phyloP scores from a whole-genome alignment of 2,888 invertebrate genomes.

The Acanthoscelides obtectus region DNA sequence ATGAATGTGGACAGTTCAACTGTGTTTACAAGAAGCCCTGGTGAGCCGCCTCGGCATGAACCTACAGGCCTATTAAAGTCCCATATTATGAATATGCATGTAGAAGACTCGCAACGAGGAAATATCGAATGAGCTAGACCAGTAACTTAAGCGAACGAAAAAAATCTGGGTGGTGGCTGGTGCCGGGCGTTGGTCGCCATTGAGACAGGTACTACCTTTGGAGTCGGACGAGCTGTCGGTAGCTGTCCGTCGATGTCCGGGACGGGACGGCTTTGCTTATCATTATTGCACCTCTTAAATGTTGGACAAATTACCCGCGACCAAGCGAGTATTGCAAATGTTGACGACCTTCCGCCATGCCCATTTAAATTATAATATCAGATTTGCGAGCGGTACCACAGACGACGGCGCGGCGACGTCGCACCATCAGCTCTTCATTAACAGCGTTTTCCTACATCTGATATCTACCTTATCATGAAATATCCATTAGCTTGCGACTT shows the following conservation, averaged over 20 bases:
- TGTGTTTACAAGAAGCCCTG: too few species aligned
- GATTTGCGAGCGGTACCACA: not conserved
- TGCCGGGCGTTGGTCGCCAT: not conserved
- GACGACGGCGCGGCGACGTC: not conserved
- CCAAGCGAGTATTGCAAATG: not conserved
- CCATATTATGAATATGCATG: not conserved
- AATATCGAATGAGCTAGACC: not conserved
- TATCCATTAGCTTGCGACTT: not conserved
- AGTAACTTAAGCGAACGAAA: not conserved
- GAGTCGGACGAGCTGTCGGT: not conserved
- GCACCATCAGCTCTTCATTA: not conserved
- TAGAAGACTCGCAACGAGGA: not conserved
- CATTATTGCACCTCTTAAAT: not conserved
- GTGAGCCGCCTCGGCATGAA: too few species aligned
- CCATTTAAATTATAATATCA: not conserved
- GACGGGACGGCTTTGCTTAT: not conserved
- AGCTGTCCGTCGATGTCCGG: not conserved
- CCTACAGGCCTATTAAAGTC: too few species aligned
- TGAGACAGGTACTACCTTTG: not conserved
- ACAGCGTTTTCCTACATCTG: not conserved
- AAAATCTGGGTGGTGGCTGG: too few species aligned
- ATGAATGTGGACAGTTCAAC: too few species aligned
- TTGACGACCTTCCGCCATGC: not conserved
- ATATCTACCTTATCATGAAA: not conserved
- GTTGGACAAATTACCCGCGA: not conserved